Evolutionary conservation across 2,888 invertebrate species (phyloP), one percentile per base, ranked within the genome.

Genomic region (Drosophila recens): DNA sequence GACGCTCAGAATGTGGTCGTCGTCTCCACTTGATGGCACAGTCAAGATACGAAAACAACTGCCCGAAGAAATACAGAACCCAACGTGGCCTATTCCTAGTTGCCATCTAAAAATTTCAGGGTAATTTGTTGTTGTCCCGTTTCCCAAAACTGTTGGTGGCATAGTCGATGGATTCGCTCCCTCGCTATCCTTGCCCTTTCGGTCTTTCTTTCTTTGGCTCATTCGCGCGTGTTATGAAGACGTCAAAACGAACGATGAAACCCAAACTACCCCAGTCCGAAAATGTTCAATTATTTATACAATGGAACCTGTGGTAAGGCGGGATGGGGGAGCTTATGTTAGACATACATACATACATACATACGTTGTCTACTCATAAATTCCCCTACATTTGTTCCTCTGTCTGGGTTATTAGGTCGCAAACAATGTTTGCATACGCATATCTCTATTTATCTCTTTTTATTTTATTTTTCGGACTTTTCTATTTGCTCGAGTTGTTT

Each of bases 161-260:
- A 67, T 56, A 80, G 63, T 27, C 20, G 36, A 38, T 27, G 27
- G 23, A 58, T 68, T 58, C 43, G 10, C 45, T 30, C 65, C 62
- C 56, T 67, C 54, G 10, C 38, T 62, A 27, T 38, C 52, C 34
- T 67, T 20, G 23, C 58, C 72, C 53, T 34, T 11, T 15, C 13
- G 33, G 15, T 52, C 40, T 51, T 51, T 67, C 13, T 49, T 23
- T 52, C 40, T 51, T 58, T 67, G 65, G 49, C 59, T 63, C 82
- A 69, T 71, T 77, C 75, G 82, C 89, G 86, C 82, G 84, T 88
- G 90, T 83, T 87, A 89, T 89, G 80, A 85, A 89, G 87, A 82
- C 87, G 77, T 86, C 83, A 82, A 66, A 58, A 58, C 38, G 59
- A 67, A 63, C 73, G 63, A 73, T 69, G 15, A 11, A 15, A 17